Base-by-base conservation (phyloP, 2,888 invertebrate species). In the Spicauda simplicius region DNA sequence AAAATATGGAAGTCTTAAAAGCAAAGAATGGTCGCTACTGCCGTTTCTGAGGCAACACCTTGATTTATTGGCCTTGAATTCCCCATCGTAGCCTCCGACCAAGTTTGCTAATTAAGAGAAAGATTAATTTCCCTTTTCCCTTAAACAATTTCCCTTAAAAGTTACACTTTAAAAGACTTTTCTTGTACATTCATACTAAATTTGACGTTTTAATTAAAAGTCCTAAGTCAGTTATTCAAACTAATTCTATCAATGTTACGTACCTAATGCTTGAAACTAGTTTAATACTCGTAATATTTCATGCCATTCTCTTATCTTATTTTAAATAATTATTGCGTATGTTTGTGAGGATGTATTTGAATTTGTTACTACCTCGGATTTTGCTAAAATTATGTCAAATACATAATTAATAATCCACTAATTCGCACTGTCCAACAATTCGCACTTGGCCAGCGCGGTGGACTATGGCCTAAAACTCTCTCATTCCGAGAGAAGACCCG, bases 61-160 rank as follows among this genome's bases (percentile, higher is more conserved):
- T 90, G 90, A 91, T 91, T 91, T 90, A 91, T 91, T 77, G 83
- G 81, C 85, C 87, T 85, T 87, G 89, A 85, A 89, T 88, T 83
- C 83, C 80, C 82, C 81, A 77, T 77, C 83, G 81, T 80, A 79
- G 77, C 83, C 79, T 82, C 83, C 78, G 80, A 82, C 87, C 80
- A 91, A 91, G 89, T 91, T 91, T 89, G 76, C 90, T 91, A 91
- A 91, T 91, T 91, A 91, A 90, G 88, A 85, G 82, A 90, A 91
- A 91, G 91, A 91, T 91, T 90, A 90, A 91, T 91, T 88, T 90
- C 88, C 87, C 82, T 85, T 85, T 87, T 85, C 85, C 85, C 81
- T 87, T 85, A 88, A 88, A 90, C 85, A 91, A 90, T 90, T 90
- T 88, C 86, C 86, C 77, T 77, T 79, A 79, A 80, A 87, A 88